Evolutionary conservation across 2,888 invertebrate genomes (phyloP), one percentile per base, ranked within the genome.

Genomic region (Pilophorus perplexus): DNA sequence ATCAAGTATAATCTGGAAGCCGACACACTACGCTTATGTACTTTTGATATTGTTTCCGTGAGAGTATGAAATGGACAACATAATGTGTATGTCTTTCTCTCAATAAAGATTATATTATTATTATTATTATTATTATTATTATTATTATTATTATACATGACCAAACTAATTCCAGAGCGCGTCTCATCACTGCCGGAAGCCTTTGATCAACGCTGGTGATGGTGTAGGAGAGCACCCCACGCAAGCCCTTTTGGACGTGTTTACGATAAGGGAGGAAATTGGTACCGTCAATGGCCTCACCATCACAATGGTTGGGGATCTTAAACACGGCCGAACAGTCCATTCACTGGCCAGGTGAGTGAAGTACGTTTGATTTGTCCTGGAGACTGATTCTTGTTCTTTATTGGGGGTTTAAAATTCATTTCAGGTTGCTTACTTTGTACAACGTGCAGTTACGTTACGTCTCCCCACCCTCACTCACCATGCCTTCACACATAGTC

Each of bases 261-360:
- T 97, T 76, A 98, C 99, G 3, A 99, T 99, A 73, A 84, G 98
- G 70, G 96, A 99, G 79, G 98, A 99, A 81, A 93, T 99, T 69
- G 98, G 98, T 72, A 99, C 98, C 0, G 97, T 99, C 0, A 98
- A 99, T 76, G 94, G 94, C 0, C 81, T 99, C 8, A 96, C 93
- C 0, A 94, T 99, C 60, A 98, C 98, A 0, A 88, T 99, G 87
- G 97, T 98, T 18, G 99, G 99, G 3, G 99, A 99, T 78, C 80
- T 99, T 72, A 96, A 94, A 77, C 91, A 99, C 78, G 98, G 99
- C 0, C 84, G 99, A 37, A 99, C 99, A 1, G 99, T 99, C 0
- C 99, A 99, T 79, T 99, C 98, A 0, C 80, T 99, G 67, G 97
- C 97, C 3, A 85, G 92, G 80, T 80, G 70, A 52, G 66, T 27